Evolutionary conservation across 2,113 vertebrate species (phyloP), one percentile per base, ranked within the genome.

Genomic region (Channa maculata): DNA sequence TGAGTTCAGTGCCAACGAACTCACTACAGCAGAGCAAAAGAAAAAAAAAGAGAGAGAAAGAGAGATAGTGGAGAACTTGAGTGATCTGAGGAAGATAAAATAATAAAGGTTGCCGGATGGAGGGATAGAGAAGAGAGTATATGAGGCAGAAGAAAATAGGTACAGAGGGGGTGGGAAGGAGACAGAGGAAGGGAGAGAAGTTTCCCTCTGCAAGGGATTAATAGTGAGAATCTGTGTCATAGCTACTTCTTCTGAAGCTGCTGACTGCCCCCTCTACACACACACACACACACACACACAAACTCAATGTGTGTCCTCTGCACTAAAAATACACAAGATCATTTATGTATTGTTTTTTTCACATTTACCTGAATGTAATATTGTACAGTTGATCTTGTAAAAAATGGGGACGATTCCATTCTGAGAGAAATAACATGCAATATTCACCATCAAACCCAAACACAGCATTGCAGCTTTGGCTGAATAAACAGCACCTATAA

Each of bases 1-100:
- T 79, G 78, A 84, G 83, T 84, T 74, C 88, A 82, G 83, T 70
- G 75, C 80, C 75, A 87, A 89, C 88, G 79, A 87, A 24, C 24
- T 24, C 69, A 90, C 24, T 24, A 24, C 24, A 88, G 80, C 65
- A 68, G 83, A 86, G 82, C 15, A 46, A 59, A 33, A 45, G 52
- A 44, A 71, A 63, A 58, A 71, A 78, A 74, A 38, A 24, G 24
- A 24, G 24, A 24, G 24, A 60, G 66, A 80, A 65, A 57, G 65
- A 76, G 81, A 66, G 75, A 86, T 80, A 88, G 88, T 73, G 77
- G 77, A 83, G 74, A 65, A 53, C 69, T 45, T 14, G 71, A 85
- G 68, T 71, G 82, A 87, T 88, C 78, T 65, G 14, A 78, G 75
- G 71, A 71, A 80, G 82, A 85, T 84, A 77, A 83, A 88, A 84